Evolutionary conservation across 92 coral and sea anemone species (phyloP).

Genomic region (Blastomussa wellsi): DNA sequence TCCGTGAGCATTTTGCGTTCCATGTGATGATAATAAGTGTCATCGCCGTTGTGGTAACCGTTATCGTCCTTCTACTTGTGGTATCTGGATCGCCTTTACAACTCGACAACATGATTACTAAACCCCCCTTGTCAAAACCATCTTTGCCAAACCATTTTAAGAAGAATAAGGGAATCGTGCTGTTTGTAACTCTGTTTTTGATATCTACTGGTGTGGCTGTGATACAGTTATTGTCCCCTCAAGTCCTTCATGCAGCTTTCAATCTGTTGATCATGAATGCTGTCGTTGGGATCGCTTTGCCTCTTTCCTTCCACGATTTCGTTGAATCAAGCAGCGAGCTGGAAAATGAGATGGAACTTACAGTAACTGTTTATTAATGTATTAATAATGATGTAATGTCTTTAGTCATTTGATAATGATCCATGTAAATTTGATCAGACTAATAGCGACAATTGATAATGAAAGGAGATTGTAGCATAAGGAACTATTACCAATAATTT

Average conservation of each 20-base stretch:
- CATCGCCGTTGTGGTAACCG: not conserved
- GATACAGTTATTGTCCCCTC: not conserved
- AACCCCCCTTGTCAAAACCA: not conserved
- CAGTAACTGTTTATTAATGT: not conserved
- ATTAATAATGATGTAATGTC: too few species aligned
- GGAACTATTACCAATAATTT: too few species aligned
- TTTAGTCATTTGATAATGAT: too few species aligned
- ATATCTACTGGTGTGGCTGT: not conserved
- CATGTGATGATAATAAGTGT: not conserved
- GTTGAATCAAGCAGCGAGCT: not conserved
- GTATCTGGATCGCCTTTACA: not conserved
- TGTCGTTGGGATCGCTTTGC: constrained; percentile 1
- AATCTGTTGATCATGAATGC: not conserved
- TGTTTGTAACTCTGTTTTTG: not conserved
- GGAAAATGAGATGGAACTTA: not conserved
- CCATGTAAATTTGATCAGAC: too few species aligned
- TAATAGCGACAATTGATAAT: too few species aligned
- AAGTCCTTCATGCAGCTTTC: not conserved
- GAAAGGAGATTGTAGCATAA: too few species aligned
- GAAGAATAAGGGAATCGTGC: not conserved
- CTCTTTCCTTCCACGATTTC: not conserved
- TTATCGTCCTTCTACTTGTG: not conserved
- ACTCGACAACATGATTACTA: not conserved
- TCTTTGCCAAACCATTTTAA: not conserved
- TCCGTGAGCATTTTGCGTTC: not conserved